Evolutionary conservation across 30 jellyfish, hydroid and myxozoan species (phyloP).

Genomic region (Calvadosia cruxmelitensis): DNA sequence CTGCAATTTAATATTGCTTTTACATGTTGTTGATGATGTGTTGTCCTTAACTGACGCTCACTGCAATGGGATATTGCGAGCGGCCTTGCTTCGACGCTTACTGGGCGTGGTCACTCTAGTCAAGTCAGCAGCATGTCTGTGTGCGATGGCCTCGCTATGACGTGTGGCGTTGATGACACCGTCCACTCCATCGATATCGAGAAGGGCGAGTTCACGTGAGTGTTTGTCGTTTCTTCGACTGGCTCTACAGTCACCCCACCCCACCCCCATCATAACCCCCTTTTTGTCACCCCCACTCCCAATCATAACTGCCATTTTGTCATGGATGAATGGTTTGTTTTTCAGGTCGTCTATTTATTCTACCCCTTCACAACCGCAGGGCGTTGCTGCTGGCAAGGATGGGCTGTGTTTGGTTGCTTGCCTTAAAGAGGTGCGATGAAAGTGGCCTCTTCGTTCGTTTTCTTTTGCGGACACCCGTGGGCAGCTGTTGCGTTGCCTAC

Average conservation of each 20-base stretch:
- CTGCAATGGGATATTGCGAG: conserved; percentile 72
- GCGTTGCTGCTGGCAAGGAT: conserved; percentile 59
- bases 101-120: conserved; percentile 64
- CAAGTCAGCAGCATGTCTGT: conserved; percentile 54
- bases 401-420: conserved; percentile 89
- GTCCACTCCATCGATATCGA: conserved; percentile 50
- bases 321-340: too few species aligned
- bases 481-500: too few species aligned
- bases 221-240: not conserved
- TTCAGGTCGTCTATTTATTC: too few species aligned
- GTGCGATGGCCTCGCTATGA: conserved; percentile 23
- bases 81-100: conserved; percentile 44
- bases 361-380: conserved; percentile 73
- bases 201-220: conserved; percentile 71
- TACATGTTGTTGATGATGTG: not conserved
- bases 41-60: not conserved
- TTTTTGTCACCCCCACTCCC: too few species aligned
- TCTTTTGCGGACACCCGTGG: too few species aligned
- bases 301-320: too few species aligned
- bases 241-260: too few species aligned
- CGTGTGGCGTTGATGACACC: conserved; percentile 97
- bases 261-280: too few species aligned
- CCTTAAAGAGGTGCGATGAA: conserved; percentile 50
- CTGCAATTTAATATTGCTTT: too few species aligned
- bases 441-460: too few species aligned